A percentile compares a stretch with the other conserved stretches of the same genome.
Conservation (phyloP, 2,888 invertebrate species). For the Macrosoma leucophasiata region DNA sequence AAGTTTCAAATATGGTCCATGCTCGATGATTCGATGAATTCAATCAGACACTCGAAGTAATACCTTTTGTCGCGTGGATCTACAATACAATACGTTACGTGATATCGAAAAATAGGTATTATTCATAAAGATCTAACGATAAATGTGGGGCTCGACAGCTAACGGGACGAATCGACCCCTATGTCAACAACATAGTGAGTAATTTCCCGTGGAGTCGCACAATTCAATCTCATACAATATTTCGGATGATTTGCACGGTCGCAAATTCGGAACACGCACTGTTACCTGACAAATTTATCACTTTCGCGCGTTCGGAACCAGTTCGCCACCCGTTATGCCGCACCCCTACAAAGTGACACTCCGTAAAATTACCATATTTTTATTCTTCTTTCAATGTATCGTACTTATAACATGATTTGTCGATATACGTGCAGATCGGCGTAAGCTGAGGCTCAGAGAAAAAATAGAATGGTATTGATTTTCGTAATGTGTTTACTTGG, state of each 20-base stretch:
- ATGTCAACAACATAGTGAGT: conserved; percentile 29
- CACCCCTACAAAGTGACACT: conserved; percentile 23
- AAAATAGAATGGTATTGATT: no score
- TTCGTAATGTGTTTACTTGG: no score
- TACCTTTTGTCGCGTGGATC: no score
- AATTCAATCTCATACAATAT: conserved; percentile 61
- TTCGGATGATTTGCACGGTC: conserved; percentile 54
- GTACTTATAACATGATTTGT: no score
- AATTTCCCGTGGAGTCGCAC: conserved; percentile 45
- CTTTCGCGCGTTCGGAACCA: conserved; percentile 52
- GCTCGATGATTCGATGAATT: no score
- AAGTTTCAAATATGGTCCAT: no score
- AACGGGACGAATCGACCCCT: conserved; percentile 22
- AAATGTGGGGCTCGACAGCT: conserved; percentile 23
- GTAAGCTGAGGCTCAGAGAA: no score
- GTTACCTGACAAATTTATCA: conserved; percentile 70
- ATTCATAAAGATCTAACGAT: conserved; percentile 30
- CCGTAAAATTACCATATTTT: conserved; percentile 24
- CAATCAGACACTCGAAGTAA: no score
- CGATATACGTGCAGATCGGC: no score
- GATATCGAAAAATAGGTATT: conserved; percentile 27
- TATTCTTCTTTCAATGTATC: no score
- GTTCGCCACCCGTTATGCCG: conserved; percentile 29
- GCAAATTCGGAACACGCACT: conserved; percentile 59
- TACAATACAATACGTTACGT: conserved; percentile 8